These are phyloP conservation scores for Diceros bicornis DNA, from an alignment of 2,797 vertebrate species.

Conservation along the genomic window DNA sequence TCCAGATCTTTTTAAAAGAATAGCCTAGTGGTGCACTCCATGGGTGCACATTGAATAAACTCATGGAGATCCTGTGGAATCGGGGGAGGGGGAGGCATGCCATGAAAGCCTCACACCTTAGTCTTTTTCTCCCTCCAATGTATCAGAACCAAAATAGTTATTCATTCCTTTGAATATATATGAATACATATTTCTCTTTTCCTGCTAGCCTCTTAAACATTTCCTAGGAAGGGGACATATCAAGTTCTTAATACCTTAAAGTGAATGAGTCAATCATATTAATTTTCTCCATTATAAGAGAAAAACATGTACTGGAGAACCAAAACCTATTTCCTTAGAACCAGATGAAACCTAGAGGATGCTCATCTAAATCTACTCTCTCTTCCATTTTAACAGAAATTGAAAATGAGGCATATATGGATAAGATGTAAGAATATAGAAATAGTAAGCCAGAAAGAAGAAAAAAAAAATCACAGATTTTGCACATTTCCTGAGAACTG, in stretches of 20 bases:
- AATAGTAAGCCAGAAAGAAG: neutral
- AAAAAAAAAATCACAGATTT: neutral
- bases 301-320: neutral
- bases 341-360: neutral
- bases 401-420: neutral
- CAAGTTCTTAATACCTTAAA: neutral
- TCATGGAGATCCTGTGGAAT: neutral
- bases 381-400: neutral
- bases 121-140: neutral
- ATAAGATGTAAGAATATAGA: neutral
- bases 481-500: neutral
- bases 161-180: neutral
- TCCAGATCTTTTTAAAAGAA: neutral
- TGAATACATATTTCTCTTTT: neutral
- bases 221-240: neutral
- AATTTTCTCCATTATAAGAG: neutral
- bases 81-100: fast-evolving
- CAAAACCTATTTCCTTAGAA: neutral
- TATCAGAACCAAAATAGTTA: neutral
- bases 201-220: neutral
- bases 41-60: neutral
- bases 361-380: neutral
- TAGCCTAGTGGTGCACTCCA: fast-evolving
- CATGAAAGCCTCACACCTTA: neutral
- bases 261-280: neutral